These are phyloP conservation scores for Alcis repandata DNA, from an alignment of 2,888 invertebrate genomes.

Conservation along the genomic window DNA sequence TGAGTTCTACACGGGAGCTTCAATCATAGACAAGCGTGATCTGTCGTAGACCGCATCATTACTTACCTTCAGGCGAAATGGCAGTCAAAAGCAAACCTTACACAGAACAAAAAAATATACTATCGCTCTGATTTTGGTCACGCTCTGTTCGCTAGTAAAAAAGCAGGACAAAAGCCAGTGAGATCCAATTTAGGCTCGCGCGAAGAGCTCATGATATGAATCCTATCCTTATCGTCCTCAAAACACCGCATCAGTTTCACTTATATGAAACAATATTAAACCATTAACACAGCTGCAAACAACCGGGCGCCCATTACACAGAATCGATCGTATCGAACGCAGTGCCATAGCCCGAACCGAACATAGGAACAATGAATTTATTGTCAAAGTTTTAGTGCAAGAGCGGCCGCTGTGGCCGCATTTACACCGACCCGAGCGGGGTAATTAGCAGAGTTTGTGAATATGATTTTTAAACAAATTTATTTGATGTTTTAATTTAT, in stretches of 20 bases:
- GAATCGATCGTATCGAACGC: constrained; percentile 40
- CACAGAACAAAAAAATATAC: too few relatives aligned
- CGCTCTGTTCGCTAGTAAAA: too few relatives aligned
- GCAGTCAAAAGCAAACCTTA: too few relatives aligned
- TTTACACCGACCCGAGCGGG: constrained; percentile 46
- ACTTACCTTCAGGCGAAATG: too few relatives aligned
- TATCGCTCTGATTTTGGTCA: too few relatives aligned
- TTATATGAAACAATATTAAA: constrained; percentile 5
- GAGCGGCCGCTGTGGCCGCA: constrained; percentile 42
- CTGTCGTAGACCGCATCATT: too few relatives aligned
- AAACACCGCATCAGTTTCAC: not conserved
- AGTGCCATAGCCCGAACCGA: constrained; percentile 45
- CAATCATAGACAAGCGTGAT: too few relatives aligned
- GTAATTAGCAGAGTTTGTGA: constrained; percentile 1
- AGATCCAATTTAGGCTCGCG: too few relatives aligned
- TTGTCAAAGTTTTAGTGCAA: constrained; percentile 61
- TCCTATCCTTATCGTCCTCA: not conserved
- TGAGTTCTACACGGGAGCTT: too few relatives aligned
- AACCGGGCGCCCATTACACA: constrained; percentile 25
- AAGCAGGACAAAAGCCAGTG: too few relatives aligned
- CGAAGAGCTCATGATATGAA: too few relatives aligned
- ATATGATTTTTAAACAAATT: not conserved
- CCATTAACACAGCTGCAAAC: constrained; percentile 28
- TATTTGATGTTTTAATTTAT: not conserved
- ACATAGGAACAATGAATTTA: constrained; percentile 63